Base-by-base conservation (phyloP, 2,797 vertebrate genomes). In the Lophura swinhoii region DNA sequence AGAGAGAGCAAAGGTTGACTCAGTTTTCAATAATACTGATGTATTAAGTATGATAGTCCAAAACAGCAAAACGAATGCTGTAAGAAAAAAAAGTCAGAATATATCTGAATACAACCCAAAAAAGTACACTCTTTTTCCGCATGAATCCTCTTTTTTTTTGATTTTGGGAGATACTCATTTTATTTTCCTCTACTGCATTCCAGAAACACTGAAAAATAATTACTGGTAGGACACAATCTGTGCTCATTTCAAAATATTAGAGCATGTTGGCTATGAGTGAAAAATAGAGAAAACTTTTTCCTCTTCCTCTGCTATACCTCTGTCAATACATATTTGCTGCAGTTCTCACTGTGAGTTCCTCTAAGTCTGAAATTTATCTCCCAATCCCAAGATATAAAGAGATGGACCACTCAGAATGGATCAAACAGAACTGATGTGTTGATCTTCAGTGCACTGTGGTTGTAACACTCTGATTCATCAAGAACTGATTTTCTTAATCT, bases 81-180 rank as follows among this genome's bases (percentile, higher is more conserved):
- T 53, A 63, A 75, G 20, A 29, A 17, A 51, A 51, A 51, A 51
- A 31, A 77, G 63, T 72, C 6, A 81, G 28, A 76, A 62, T 58
- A 35, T 44, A 44, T 39, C n/a, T 86, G 24, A 84, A 39, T 20
- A 48, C 14, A 37, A 43, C 4, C 55, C 33, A 28, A 75, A 44
- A 53, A 44, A 28, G 1, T 5, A 0, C 1, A 33, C 1, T 3
- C 23, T 29, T n/a, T 0, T 2, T 5, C 14, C 5, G 15, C 71
- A 3, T 62, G 14, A 68, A 41, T 51, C 12, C 4, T 26, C 21
- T 17, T 0, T 59, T 59, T 59, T 43, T 44, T 9, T 76, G 35
- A 31, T 64, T 91, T 60, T 71, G 12, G 9, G 16, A 69, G 2
- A 4, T 7, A 46, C 71, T 58, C 55, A 12, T 49, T 41, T 17